These are phyloP conservation scores for Oryzias woworae DNA, from an alignment of 2,113 vertebrate species.

Conservation along the genomic window DNA sequence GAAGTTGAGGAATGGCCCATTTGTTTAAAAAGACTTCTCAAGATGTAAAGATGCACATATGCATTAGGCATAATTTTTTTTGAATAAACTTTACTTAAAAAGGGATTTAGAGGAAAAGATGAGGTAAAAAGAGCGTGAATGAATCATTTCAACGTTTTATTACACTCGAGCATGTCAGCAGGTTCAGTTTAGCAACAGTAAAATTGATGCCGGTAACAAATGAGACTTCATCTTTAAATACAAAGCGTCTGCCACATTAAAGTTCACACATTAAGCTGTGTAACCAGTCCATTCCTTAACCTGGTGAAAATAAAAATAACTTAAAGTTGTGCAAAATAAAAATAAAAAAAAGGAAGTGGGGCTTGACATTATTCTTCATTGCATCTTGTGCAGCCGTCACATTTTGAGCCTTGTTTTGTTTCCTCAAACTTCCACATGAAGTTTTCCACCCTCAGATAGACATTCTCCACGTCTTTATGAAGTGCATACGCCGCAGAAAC, in stretches of 20 bases:
- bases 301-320: constrained; percentile 38
- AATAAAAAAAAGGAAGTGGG: constrained; percentile 1
- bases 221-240: constrained; percentile 42
- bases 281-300: constrained; percentile 24
- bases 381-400: not conserved
- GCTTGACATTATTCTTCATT: not conserved
- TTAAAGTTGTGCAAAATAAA: constrained; percentile 38
- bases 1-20: too few species aligned
- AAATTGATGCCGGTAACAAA: constrained; percentile 40
- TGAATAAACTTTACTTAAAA: not conserved
- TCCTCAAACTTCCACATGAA: too few species aligned
- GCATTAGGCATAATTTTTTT: too few species aligned
- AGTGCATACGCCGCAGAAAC: constrained; percentile 1
- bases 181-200: constrained; percentile 52
- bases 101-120: not conserved
- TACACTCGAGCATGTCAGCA: constrained; percentile 49
- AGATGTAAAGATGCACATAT: too few species aligned
- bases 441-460: constrained; percentile 2
- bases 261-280: constrained; percentile 26
- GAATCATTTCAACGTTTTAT: constrained; percentile 58
- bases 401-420: not conserved
- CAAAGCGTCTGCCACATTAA: constrained; percentile 45
- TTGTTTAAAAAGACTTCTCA: too few species aligned
- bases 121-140: not conserved
- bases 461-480: constrained; percentile 23